Base-by-base conservation (phyloP, 2,797 vertebrate species). In the Acipenser ruthenus region DNA sequence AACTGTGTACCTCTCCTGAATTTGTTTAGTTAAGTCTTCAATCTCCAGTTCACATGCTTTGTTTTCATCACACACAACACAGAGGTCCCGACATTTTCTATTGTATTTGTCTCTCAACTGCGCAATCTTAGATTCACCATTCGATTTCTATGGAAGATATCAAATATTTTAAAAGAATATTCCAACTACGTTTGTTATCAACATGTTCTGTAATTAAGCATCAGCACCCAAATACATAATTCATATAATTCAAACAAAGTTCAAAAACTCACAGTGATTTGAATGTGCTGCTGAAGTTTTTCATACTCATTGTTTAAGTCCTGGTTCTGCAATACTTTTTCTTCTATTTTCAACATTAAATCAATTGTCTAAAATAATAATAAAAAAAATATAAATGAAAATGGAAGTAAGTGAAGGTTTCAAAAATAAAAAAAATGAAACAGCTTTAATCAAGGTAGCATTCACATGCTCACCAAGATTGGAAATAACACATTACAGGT, bases 191-290 rank as follows among this genome's bases (percentile, higher is more conserved):
- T 37, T 37, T 37, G 37, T 18, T 37, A 37, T 37, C 37, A 37
- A 37, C 37, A 37, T 37, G 37, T 37, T 37, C 37, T 37, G 37
- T 37, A 37, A 37, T 37, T 37, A 37, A 37, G 37, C 37, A 5
- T 37, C 37, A 37, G 37, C 13, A 48, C 48, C 71, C 51, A 15
- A 55, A 60, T 6, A n/a, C 50, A 11, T 8, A 50, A 15, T 64
- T 70, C 10, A 6, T 64, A 15, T 8, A 52, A 37, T 11, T 51
- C 62, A 10, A n/a, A 68, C 13, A 72, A 62, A 48, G 66, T 64
- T 65, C 53, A 66, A 8, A 52, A 70, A 85, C 85, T 87, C 82
- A 90, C 84, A 52, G 74, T 70, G 77, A 71, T 71, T 68, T 83
- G 68, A 11, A 80, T 58, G 65, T 75, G 50, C 68, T 84, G 78